phyloP scores from a whole-genome alignment of 2,797 vertebrate genomes.

The Chrosomus eos region DNA sequence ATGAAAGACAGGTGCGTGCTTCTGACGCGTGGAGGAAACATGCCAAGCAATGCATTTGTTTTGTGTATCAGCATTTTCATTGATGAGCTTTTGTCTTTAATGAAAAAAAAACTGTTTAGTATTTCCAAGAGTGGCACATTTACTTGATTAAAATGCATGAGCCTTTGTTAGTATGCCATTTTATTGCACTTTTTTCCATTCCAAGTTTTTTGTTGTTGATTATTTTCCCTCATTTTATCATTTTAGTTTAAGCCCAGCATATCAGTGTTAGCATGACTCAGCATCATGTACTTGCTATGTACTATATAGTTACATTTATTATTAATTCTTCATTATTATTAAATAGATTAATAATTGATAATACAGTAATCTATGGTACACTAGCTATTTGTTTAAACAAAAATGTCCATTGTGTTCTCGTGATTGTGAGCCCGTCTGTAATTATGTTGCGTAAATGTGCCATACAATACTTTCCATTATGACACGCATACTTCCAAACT shows the following conservation, averaged over 20 bases:
- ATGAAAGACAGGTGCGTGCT: conserved; percentile 22
- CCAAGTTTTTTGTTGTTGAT: neutral
- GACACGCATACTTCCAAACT: neutral
- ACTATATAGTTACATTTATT: neutral
- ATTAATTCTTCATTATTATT: neutral
- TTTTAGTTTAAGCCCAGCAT: neutral
- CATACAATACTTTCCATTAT: neutral
- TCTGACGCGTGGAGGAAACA: neutral
- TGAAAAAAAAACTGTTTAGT: neutral
- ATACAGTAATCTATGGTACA: neutral
- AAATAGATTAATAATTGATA: neutral
- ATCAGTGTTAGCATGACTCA: neutral
- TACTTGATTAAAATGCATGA: conserved; percentile 2
- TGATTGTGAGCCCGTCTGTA: neutral
- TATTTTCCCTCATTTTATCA: neutral
- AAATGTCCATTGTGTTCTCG: neutral
- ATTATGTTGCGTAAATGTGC: neutral
- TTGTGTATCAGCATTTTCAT: neutral
- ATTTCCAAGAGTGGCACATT: neutral
- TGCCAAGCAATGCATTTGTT: conserved; percentile 10
- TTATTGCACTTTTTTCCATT: neutral
- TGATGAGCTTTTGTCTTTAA: conserved; percentile 13
- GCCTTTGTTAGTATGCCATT: neutral
- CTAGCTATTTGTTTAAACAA: neutral
- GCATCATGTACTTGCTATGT: neutral